Conservation (phyloP, 2,113 vertebrate genomes). For the Ptychochromis oligacanthus region DNA sequence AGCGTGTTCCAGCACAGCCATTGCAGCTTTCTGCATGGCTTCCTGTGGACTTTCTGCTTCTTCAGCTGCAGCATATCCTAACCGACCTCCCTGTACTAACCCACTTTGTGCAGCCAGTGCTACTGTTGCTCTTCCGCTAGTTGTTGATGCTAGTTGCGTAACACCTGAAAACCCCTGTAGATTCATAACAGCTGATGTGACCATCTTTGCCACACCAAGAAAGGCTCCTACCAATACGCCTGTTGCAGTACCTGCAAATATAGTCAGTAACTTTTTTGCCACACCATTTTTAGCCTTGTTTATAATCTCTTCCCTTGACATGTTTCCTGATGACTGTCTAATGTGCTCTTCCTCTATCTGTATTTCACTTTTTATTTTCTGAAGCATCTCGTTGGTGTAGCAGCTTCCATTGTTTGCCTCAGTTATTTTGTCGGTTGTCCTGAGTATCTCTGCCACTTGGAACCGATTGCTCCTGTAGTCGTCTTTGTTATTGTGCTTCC, state of each 20-base stretch:
- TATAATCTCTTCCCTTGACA: not conserved
- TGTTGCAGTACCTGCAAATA: not conserved
- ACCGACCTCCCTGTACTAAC: rapidly evolving
- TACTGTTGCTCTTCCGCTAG: not conserved
- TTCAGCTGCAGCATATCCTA: not conserved
- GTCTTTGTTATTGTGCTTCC: not conserved
- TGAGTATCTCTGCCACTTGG: constrained; percentile 47
- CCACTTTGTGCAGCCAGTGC: not conserved
- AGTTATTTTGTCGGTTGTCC: constrained; percentile 22
- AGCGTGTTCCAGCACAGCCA: not conserved
- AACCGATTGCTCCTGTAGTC: constrained; percentile 28
- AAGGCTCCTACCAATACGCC: constrained; percentile 27
- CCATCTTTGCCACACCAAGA: not conserved
- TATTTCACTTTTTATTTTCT: not conserved
- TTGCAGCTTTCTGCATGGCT: not conserved
- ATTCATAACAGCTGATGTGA: not conserved
- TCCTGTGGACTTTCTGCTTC: not conserved
- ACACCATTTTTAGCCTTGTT: constrained; percentile 58
- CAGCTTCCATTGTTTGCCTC: constrained; percentile 6
- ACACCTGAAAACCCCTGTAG: not conserved
- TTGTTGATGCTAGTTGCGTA: not conserved
- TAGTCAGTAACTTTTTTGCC: not conserved
- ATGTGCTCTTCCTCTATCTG: not conserved
- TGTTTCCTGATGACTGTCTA: not conserved
- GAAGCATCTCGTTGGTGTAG: constrained; percentile 52